Percentiles rank a stretch among this genome's conserved stretches.
These are phyloP conservation scores for Tonatia bakeri DNA, from an alignment of 2,113 vertebrate species.

Conservation along the genomic window DNA sequence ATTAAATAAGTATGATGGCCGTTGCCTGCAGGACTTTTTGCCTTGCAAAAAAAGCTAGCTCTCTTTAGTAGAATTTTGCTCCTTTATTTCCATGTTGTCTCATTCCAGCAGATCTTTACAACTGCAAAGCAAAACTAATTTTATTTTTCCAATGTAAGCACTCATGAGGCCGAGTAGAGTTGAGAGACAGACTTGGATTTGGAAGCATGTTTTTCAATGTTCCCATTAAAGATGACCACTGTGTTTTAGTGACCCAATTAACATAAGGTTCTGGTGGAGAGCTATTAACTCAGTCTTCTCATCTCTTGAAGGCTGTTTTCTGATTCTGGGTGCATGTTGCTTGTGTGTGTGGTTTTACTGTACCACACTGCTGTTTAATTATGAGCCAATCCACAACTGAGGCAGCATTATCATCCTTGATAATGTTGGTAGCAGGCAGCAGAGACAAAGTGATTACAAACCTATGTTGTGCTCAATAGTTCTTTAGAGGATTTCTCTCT, in stretches of 20 bases:
- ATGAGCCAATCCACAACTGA: slow-evolving; percentile 77
- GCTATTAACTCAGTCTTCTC: slow-evolving; percentile 14
- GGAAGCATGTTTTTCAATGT: neutral
- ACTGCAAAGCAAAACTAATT: neutral
- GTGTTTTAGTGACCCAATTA: neutral
- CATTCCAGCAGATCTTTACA: neutral
- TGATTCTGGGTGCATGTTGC: slow-evolving; percentile 13
- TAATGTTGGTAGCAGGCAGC: slow-evolving; percentile 79
- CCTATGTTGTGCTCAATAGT: slow-evolving; percentile 80
- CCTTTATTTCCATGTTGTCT: slow-evolving; percentile 41
- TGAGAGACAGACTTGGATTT: neutral
- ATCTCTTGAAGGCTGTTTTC: slow-evolving; percentile 51
- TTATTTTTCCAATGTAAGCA: neutral
- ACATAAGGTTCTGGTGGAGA: neutral
- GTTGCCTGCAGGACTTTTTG: slow-evolving; percentile 61
- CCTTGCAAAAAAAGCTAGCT: slow-evolving; percentile 40
- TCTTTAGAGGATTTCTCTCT: slow-evolving; percentile 84
- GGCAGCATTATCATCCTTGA: slow-evolving; percentile 77
- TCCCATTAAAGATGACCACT: neutral
- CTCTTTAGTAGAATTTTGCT: neutral
- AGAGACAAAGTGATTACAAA: slow-evolving; percentile 82
- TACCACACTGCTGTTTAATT: slow-evolving; percentile 77
- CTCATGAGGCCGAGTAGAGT: neutral
- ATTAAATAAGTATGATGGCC: slow-evolving; percentile 70
- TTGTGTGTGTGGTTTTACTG: slow-evolving; percentile 71